These are phyloP conservation scores for Calosoma granatense DNA, from an alignment of 1,140 invertebrate genomes.

Conservation along the genomic window DNA sequence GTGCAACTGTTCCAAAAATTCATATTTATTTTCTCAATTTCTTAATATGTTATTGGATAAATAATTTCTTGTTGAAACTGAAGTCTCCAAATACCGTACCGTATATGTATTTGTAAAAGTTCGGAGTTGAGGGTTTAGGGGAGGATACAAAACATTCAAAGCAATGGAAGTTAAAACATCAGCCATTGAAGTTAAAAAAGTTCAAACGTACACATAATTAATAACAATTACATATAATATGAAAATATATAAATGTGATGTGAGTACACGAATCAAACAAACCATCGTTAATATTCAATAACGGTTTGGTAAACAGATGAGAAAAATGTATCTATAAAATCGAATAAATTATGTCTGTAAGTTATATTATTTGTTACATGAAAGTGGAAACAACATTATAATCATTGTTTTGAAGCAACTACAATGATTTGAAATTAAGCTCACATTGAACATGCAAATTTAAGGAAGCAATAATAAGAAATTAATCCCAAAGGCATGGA, in stretches of 20 bases:
- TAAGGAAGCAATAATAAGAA: background rate
- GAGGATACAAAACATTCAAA: slow-evolving; percentile 2
- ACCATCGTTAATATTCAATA: background rate
- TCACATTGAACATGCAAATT: slow-evolving; percentile 3
- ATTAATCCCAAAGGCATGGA: slow-evolving; percentile 3
- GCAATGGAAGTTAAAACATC: slow-evolving; percentile 5
- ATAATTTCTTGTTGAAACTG: too few relatives aligned
- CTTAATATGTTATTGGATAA: too few relatives aligned
- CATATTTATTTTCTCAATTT: too few relatives aligned
- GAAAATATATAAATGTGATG: background rate
- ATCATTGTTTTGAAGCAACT: slow-evolving; percentile 3
- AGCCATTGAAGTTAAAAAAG: slow-evolving; percentile 1
- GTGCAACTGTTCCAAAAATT: too few relatives aligned
- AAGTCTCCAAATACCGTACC: slow-evolving; percentile 16
- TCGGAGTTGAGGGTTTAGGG: background rate
- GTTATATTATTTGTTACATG: background rate
- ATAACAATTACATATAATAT: background rate
- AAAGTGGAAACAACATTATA: background rate
- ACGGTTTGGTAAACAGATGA: too few relatives aligned
- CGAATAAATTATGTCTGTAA: too few relatives aligned
- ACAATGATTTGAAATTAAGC: background rate
- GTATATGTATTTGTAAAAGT: background rate
- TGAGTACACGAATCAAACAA: background rate
- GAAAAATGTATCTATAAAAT: too few relatives aligned
- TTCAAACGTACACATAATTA: background rate